These are phyloP conservation scores for Pogonomyrmex californicus DNA, from an alignment of 1,140 invertebrate species.

Conservation along the genomic window DNA sequence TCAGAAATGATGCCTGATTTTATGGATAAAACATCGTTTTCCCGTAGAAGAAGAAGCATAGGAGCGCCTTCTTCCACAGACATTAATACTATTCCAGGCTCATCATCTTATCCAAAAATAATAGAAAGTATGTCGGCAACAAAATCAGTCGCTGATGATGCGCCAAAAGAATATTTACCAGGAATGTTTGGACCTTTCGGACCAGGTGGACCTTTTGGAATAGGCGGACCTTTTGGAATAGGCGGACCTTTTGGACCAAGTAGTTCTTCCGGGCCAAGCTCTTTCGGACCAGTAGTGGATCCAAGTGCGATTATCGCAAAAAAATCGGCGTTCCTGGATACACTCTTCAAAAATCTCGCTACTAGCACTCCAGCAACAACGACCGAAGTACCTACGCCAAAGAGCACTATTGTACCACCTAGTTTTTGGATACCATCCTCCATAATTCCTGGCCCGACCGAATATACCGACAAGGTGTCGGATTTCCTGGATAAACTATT, in stretches of 20 bases:
- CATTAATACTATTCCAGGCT: constrained; percentile 58
- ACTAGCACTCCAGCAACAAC: constrained; percentile 72
- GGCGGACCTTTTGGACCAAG: constrained; percentile 51
- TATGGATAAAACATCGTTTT: constrained; percentile 19
- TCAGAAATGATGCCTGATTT: constrained; percentile 34
- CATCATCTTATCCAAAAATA: constrained; percentile 76
- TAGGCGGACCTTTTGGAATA: constrained; percentile 66
- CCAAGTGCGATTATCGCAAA: constrained; percentile 81
- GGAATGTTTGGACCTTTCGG: constrained; percentile 72
- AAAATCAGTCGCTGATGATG: not conserved
- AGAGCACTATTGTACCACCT: constrained; percentile 82
- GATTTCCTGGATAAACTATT: constrained; percentile 83
- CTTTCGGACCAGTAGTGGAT: constrained; percentile 75
- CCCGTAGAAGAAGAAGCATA: constrained; percentile 70
- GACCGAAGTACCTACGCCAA: constrained; percentile 60
- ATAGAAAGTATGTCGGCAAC: constrained; percentile 29
- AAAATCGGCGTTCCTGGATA: constrained; percentile 82
- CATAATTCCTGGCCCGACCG: constrained; percentile 78
- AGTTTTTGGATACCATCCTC: constrained; percentile 82
- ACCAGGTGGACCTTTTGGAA: constrained; percentile 48
- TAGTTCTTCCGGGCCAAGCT: constrained; percentile 54
- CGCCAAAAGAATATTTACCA: constrained; percentile 72
- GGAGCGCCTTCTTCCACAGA: not conserved
- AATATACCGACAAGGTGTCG: constrained; percentile 82
- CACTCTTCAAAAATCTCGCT: constrained; percentile 81